Base-by-base conservation (phyloP, 1,140 invertebrate species). In the Phymastichus coffea region DNA sequence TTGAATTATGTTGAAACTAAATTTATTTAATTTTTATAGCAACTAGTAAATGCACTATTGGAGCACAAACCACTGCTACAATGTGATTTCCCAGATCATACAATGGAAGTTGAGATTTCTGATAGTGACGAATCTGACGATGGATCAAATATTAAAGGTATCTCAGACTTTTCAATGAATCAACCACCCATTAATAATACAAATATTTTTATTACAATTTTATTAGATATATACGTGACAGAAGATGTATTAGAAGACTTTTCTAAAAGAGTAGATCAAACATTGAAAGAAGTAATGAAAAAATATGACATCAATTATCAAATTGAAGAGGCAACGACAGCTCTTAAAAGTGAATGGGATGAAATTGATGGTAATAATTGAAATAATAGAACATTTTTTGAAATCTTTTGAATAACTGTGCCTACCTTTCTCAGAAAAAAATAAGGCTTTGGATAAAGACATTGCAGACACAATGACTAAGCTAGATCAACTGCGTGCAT, bases 31-130 rank as follows among this genome's bases (percentile, higher is more conserved):
- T 70, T 70, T n/a, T n/a, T n/a, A n/a, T 25, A 81, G 79, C 40
- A 68, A 71, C 63, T 84, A 14, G 73, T 75, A 9, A 57, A 67
- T 22, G 65, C 73, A 28, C 63, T 83, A 10, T 60, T 72, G 40
- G 63, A 77, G 4, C 70, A 68, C 12, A 75, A 79, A 64, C 66
- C 80, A 7, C 44, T 84, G 8, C 70, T 82, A 19, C 66, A 77
- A 25, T 77, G 78, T 53, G 66, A 81, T 33, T 78, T 82, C 72
- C 82, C 82, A n/a, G 80, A 81, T 67, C 80, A 81, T 64, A 81
- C 79, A 3, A 78, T 82, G 64, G 79, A 84, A 67, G 81, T 84
- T 28, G 81, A 82, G 66, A 80, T 83, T 65, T 82, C 82, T 2
- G 82, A 84, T 64, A 80, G 77, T 25, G 78, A 80, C 57, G 77